A percentile compares a stretch with the other conserved stretches of the same genome.
Evolutionary conservation across 2,113 vertebrate genomes (phyloP).

Genomic region (Cryptomyrus ogoouensis): DNA sequence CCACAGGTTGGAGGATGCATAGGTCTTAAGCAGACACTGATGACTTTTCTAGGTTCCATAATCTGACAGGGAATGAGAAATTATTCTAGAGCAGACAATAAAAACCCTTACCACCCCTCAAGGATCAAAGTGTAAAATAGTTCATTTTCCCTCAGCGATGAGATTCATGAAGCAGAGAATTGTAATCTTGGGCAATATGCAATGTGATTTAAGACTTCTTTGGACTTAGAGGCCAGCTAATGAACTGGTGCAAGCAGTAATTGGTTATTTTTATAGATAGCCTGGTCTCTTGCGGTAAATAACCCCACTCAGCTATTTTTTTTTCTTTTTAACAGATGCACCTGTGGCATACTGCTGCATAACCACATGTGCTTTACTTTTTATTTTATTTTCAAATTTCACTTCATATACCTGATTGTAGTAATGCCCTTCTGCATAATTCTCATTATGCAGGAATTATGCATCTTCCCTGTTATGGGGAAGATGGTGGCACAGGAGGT

Average conservation of each 20-base stretch:
- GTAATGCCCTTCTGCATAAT: not conserved
- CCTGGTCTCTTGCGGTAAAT: conserved; percentile 26
- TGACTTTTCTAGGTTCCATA: conserved; percentile 56
- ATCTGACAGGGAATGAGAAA: conserved; percentile 42
- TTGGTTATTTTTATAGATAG: conserved; percentile 28
- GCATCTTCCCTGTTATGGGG: too few relatives aligned
- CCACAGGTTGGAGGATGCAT: conserved; percentile 19
- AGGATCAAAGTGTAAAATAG: conserved; percentile 26
- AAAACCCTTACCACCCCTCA: conserved; percentile 41
- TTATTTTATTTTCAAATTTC: not conserved
- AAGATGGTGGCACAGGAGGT: too few relatives aligned
- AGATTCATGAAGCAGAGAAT: conserved; percentile 27
- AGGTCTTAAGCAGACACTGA: conserved; percentile 53
- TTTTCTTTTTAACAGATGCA: not conserved
- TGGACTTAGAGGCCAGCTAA: conserved; percentile 22
- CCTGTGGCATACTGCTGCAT: not conserved
- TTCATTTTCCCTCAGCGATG: conserved; percentile 17
- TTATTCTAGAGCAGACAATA: conserved; percentile 51
- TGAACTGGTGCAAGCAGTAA: conserved; percentile 29
- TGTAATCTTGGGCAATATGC: conserved; percentile 25
- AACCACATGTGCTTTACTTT: not conserved
- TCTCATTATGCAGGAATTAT: too few relatives aligned
- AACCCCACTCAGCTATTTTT: not conserved
- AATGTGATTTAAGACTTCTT: conserved; percentile 35
- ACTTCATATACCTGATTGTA: not conserved